Conservation (phyloP, 2,888 invertebrate genomes). For the Plagiodera versicolora region DNA sequence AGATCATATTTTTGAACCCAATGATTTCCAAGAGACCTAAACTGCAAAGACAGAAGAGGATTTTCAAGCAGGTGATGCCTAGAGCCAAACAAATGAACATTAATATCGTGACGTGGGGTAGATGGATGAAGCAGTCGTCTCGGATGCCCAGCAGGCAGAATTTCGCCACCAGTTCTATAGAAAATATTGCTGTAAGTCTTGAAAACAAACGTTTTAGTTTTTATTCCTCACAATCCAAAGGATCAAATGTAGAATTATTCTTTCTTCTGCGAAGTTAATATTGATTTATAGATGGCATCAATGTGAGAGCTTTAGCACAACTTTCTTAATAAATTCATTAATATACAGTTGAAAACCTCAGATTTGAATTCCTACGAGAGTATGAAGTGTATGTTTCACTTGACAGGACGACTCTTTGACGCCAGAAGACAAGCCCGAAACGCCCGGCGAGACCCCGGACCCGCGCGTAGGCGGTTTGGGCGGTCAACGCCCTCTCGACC, state of each 20-base stretch:
- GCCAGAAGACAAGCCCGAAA: conserved; percentile 66
- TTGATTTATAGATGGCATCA: too few relatives aligned
- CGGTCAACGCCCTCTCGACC: conserved; percentile 76
- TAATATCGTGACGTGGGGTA: conserved; percentile 95
- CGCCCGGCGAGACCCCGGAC: conserved; percentile 79
- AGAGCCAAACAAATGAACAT: conserved; percentile 98
- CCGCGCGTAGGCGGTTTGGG: conserved; percentile 74
- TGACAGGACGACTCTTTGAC: conserved; percentile 55
- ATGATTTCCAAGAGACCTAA: conserved; percentile 98
- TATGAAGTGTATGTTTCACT: too few relatives aligned
- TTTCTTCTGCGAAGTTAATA: too few relatives aligned
- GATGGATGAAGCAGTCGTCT: conserved; percentile 77
- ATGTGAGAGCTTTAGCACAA: too few relatives aligned
- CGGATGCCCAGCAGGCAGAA: conserved; percentile 43
- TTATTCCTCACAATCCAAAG: too few relatives aligned
- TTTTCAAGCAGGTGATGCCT: conserved; percentile 95
- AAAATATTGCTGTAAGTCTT: conserved; percentile 31
- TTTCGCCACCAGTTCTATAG: conserved; percentile 34
- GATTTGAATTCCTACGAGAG: too few relatives aligned
- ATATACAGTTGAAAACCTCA: too few relatives aligned
- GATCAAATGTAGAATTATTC: too few relatives aligned
- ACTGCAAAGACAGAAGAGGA: conserved; percentile 93
- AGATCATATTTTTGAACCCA: conserved; percentile 97
- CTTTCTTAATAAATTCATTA: too few relatives aligned
- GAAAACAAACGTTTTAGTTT: too few relatives aligned